Evolutionary conservation across 2,888 invertebrate genomes (phyloP).

Genomic region (Lithosia quadra): DNA sequence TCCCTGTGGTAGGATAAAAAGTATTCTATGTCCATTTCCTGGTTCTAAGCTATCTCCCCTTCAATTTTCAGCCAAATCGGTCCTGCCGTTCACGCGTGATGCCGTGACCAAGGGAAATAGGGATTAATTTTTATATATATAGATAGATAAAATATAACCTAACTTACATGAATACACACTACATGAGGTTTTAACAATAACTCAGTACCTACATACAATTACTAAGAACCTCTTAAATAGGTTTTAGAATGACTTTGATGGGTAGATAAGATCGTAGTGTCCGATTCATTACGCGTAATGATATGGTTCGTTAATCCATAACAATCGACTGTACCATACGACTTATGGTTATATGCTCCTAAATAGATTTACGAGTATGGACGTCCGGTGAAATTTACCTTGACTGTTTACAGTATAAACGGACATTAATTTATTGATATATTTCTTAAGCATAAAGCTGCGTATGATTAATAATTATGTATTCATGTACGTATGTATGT

Average conservation of each 20-base stretch:
- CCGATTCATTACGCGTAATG: slow-evolving; percentile 82
- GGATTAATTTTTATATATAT: too few species aligned
- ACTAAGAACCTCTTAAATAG: slow-evolving; percentile 68
- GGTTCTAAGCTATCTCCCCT: too few species aligned
- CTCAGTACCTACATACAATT: slow-evolving; percentile 31
- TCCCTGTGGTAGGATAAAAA: too few species aligned
- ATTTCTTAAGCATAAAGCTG: too few species aligned
- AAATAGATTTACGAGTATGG: slow-evolving; percentile 61
- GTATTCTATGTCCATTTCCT: too few species aligned
- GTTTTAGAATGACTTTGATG: slow-evolving; percentile 80
- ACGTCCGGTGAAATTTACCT: slow-evolving; percentile 67
- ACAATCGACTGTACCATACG: slow-evolving; percentile 78
- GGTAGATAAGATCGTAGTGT: slow-evolving; percentile 76
- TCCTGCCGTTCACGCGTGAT: too few species aligned
- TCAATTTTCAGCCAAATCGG: too few species aligned
- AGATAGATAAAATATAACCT: too few species aligned
- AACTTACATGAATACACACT: too few species aligned
- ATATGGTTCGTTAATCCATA: slow-evolving; percentile 84
- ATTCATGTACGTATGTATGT: too few species aligned
- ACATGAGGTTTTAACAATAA: slow-evolving; percentile 45
- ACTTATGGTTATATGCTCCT: slow-evolving; percentile 64
- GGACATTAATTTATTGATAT: background rate
- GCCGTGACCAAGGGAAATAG: too few species aligned
- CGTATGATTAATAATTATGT: too few species aligned
- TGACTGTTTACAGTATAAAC: slow-evolving; percentile 2